Evolutionary conservation across 1,140 invertebrate genomes (phyloP).

Genomic region (Meloidogyne floridensis): DNA sequence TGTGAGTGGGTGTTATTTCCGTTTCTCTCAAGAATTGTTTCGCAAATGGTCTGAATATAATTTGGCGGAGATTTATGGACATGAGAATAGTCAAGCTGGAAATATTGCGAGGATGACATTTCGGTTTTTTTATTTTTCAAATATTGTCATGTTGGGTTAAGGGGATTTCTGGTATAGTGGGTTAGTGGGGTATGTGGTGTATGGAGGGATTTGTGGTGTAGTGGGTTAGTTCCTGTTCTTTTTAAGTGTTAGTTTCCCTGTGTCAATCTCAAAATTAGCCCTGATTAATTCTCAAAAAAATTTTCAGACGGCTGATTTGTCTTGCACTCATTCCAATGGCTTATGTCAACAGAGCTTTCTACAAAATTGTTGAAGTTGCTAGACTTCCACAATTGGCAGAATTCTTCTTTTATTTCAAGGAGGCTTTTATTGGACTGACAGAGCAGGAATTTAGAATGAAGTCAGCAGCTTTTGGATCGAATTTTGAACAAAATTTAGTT

Average conservation of each 20-base stretch:
- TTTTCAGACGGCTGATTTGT: not conserved
- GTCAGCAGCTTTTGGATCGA: not conserved
- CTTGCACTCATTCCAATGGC: not conserved
- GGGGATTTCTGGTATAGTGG: no score
- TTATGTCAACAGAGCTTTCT: not conserved
- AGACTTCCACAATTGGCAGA: not conserved
- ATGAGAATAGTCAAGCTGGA: not conserved
- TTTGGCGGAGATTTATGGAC: not conserved
- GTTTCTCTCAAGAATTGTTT: not conserved
- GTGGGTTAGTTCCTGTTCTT: no score
- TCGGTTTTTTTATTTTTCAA: not conserved
- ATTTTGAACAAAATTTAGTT: not conserved
- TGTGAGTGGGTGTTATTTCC: not conserved
- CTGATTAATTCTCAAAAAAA: not conserved
- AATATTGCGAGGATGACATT: conserved; percentile 6
- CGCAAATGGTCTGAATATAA: not conserved
- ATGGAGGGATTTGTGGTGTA: no score
- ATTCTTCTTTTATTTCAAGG: not conserved
- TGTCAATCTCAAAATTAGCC: no score
- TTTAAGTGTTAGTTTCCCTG: no score
- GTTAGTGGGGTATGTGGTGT: no score
- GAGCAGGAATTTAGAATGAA: not conserved
- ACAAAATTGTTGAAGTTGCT: not conserved
- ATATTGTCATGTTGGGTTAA: no score
- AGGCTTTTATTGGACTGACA: not conserved